phyloP scores from a whole-genome alignment of 2,113 vertebrate species.

The Corynorhinus townsendii region DNA sequence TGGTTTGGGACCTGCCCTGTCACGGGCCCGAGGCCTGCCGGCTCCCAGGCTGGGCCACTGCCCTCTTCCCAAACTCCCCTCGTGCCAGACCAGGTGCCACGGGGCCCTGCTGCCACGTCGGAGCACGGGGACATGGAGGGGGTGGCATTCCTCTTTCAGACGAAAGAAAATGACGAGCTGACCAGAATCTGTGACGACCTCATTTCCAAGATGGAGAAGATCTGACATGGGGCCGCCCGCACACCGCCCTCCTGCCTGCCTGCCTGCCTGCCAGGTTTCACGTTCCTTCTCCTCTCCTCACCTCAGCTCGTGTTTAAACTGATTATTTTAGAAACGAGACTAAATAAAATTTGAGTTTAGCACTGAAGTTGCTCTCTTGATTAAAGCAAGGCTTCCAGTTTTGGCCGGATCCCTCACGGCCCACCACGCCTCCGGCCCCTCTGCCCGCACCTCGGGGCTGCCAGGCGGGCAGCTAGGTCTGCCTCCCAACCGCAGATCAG shows the following conservation, averaged over 20 bases:
- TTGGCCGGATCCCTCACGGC: not conserved
- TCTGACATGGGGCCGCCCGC: not conserved
- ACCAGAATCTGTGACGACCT: constrained; percentile 68
- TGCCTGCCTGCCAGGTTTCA: not conserved
- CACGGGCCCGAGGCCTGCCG: not conserved
- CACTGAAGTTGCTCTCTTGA: not conserved
- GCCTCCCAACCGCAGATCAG: not conserved
- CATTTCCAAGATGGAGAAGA: constrained; percentile 67
- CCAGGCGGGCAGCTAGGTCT: fast-evolving
- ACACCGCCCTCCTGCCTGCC: fast-evolving
- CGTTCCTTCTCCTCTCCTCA: not conserved
- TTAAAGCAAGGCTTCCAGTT: not conserved
- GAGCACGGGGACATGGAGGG: not conserved
- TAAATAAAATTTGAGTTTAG: not conserved
- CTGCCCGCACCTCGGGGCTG: fast-evolving
- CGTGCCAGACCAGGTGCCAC: not conserved
- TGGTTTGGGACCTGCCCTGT: not conserved
- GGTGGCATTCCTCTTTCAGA: not conserved
- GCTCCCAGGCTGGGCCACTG: not conserved
- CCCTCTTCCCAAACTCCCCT: not conserved
- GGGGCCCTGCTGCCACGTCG: not conserved
- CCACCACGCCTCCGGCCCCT: fast-evolving
- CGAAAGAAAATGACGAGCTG: constrained; percentile 50
- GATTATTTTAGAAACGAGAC: not conserved
- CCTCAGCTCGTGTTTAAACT: not conserved